phyloP scores from a whole-genome alignment of 2,888 invertebrate species.

The Coremacera marginata region DNA sequence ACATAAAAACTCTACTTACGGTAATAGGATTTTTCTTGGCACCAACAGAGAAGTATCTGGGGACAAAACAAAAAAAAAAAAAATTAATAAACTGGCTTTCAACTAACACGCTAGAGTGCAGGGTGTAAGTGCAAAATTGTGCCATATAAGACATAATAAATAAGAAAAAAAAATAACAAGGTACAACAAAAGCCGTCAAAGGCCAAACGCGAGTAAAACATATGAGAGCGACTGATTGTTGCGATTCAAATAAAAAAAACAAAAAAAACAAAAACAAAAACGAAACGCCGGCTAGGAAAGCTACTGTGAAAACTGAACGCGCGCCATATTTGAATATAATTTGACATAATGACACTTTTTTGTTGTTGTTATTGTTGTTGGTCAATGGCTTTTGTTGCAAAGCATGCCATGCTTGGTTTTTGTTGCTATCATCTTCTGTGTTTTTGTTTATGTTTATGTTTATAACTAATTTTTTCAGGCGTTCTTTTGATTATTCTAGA shows the following conservation, averaged over 20 bases:
- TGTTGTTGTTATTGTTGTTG: neutral
- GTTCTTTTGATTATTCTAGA: neutral
- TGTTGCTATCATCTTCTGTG: neutral
- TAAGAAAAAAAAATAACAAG: too few species aligned
- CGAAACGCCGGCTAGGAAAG: neutral
- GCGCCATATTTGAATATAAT: slow-evolving; percentile 17
- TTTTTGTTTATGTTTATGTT: neutral
- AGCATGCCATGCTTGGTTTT: neutral
- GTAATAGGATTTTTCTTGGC: too few species aligned
- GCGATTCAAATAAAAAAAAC: neutral
- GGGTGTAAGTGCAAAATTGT: neutral
- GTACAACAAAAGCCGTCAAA: neutral
- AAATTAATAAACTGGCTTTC: neutral
- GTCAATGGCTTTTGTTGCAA: slow-evolving; percentile 10
- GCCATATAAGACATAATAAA: too few species aligned
- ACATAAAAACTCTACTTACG: neutral
- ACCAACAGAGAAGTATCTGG: too few species aligned
- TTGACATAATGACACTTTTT: slow-evolving; percentile 23
- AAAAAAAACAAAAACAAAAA: neutral
- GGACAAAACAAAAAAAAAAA: neutral
- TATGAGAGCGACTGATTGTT: neutral
- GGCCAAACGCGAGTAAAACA: neutral
- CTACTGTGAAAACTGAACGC: neutral
- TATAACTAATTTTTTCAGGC: neutral
- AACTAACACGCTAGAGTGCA: neutral